Base-by-base conservation (phyloP, 1,140 invertebrate species). In the Sogatella furcifera region DNA sequence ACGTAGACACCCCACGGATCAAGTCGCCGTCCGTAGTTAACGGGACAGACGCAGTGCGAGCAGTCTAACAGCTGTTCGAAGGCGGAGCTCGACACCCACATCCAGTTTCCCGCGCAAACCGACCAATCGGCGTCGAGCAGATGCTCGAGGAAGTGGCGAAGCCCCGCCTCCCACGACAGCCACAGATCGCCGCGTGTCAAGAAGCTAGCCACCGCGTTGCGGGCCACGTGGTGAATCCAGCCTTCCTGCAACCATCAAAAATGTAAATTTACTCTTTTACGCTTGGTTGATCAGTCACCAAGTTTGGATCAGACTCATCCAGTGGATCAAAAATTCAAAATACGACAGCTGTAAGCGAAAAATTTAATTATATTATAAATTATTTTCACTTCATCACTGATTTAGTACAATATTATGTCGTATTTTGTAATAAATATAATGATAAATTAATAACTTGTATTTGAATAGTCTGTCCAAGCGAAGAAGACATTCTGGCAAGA, bases 101-200 rank as follows among this genome's bases (percentile, higher is more conserved):
- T 87, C 86, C 86, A 89, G 72, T 88, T 89, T 24, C 85, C 86
- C 17, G 85, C 82, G 71, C 82, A 85, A 1, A 89, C 82, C 4
- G 85, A 86, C 81, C 81, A 84, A 71, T 85, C 83, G 60, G 84
- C 86, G 69, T 89, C 85, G 0, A 88, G 71, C 49, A 88, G 72
- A 66, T 85, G 84, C 68, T 81, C 78, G 3, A 83, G 70, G 68
- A 81, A 81, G 68, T 85, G 80, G 63, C 81, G 71, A 22, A 85
- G 68, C 1, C 86, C 85, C 59, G 81, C 75, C 65, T 83, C 83
- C 86, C 86, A 89, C 62, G 76, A 83, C 13, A 86, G 77, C 85
- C 86, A 88, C 17, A 88, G 75, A 13, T 84, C 83, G 17, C 85
- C 85, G 21, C 85, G 74, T 1, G 86, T 88, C 1, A 89, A 73